Evolutionary conservation across 1,140 invertebrate species (phyloP).

Genomic region (Aphaenogaster ashmeadi): DNA sequence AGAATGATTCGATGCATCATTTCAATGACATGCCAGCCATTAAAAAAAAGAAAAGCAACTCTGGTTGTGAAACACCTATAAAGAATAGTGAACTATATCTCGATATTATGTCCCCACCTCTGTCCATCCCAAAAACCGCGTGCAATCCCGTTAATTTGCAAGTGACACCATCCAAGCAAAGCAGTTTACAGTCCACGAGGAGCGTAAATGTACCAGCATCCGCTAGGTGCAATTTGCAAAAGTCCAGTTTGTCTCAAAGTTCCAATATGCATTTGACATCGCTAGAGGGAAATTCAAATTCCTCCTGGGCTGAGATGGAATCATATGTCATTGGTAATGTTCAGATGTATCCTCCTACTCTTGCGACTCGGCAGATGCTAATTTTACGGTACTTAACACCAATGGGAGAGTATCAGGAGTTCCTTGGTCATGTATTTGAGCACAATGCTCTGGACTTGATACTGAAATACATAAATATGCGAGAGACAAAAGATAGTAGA

Average conservation of each 20-base stretch:
- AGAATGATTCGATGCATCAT: constrained; percentile 71
- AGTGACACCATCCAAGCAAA: constrained; percentile 73
- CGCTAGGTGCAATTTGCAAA: constrained; percentile 68
- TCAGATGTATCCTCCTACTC: constrained; percentile 95
- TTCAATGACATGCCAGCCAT: constrained; percentile 76
- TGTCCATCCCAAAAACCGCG: constrained; percentile 79
- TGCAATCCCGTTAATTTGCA: constrained; percentile 68
- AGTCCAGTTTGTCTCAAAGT: constrained; percentile 62
- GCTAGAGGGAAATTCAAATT: constrained; percentile 90
- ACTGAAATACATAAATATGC: constrained; percentile 95
- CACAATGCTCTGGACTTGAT: constrained; percentile 96
- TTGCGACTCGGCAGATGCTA: constrained; percentile 95
- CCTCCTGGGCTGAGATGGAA: constrained; percentile 96
- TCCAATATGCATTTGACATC: constrained; percentile 71
- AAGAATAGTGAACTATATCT: constrained; percentile 79
- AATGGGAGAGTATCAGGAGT: constrained; percentile 99
- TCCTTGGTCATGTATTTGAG: constrained; percentile 96
- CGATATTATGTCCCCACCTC: constrained; percentile 85
- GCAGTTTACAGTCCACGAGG: constrained; percentile 19
- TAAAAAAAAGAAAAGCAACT: constrained; percentile 80
- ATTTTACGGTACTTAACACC: constrained; percentile 96
- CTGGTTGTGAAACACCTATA: constrained; percentile 76
- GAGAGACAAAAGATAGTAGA: constrained; percentile 95
- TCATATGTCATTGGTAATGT: constrained; percentile 94
- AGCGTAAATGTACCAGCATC: constrained; percentile 71